A percentile compares a stretch with the other conserved stretches of the same genome.
Evolutionary conservation across 2,797 vertebrate genomes (phyloP).

Genomic region (Eidolon dupreanum): DNA sequence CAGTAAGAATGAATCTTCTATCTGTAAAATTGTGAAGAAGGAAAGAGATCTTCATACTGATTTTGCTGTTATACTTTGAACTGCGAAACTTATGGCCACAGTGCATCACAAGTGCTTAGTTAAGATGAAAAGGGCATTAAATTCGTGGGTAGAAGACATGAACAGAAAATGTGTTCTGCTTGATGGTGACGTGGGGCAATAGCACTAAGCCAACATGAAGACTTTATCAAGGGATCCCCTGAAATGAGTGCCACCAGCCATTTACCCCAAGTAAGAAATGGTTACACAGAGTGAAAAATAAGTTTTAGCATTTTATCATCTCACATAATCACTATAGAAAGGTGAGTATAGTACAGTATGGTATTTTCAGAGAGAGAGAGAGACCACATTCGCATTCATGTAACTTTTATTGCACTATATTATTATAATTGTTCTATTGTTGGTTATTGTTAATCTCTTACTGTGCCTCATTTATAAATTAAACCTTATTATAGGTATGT

Average conservation of each 20-base stretch:
- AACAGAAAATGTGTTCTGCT: no score
- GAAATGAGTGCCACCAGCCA: neutral
- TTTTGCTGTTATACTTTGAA: neutral
- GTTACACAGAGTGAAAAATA: neutral
- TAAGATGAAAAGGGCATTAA: neutral
- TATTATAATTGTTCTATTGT: neutral
- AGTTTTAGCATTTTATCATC: neutral
- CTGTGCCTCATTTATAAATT: neutral
- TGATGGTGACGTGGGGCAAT: no score
- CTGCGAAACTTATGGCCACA: neutral
- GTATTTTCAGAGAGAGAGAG: neutral
- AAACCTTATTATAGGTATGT: neutral
- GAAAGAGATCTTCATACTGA: neutral
- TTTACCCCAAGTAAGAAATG: neutral
- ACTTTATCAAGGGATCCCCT: neutral
- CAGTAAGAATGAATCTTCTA: neutral
- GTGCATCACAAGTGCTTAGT: neutral
- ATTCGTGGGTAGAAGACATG: neutral
- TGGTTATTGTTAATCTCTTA: neutral
- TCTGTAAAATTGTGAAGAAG: neutral
- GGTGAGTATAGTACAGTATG: neutral
- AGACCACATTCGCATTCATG: neutral
- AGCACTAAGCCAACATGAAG: neutral
- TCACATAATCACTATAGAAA: neutral
- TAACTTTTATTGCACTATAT: neutral